Conservation (phyloP, 2,888 invertebrate genomes). For the Cynaeus angustus region DNA sequence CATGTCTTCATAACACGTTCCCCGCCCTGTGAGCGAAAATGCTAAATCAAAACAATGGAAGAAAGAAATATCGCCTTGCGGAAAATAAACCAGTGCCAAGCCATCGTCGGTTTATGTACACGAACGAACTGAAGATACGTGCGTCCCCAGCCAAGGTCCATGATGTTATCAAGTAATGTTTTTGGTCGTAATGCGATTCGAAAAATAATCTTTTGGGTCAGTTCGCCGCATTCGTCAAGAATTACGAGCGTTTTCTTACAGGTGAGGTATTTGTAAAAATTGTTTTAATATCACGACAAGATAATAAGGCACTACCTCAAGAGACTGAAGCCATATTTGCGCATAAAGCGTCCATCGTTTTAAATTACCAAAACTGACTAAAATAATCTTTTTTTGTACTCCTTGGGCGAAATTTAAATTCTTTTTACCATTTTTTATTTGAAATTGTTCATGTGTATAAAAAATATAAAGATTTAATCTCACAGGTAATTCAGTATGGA, state of each 20-base stretch:
- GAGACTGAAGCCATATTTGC: conserved; percentile 1
- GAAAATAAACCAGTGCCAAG: conserved; percentile 24
- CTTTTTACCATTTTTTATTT: no score
- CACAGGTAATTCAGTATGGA: conserved; percentile 27
- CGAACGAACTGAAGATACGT: conserved; percentile 29
- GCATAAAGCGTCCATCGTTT: background rate
- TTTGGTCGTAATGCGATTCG: conserved; percentile 35
- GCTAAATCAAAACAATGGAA: conserved; percentile 16
- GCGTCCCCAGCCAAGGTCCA: conserved; percentile 46
- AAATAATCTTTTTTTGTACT: conserved; percentile 16
- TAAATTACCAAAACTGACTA: conserved; percentile 8
- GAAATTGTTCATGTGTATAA: background rate
- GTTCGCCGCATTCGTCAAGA: conserved; percentile 40
- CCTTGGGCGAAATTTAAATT: background rate
- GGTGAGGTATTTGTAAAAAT: conserved; percentile 47
- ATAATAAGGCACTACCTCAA: conserved; percentile 31
- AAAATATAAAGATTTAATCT: conserved; percentile 19
- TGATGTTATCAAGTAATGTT: conserved; percentile 29
- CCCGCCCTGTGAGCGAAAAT: conserved; percentile 6
- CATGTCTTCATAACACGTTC: background rate
- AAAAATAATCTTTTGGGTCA: conserved; percentile 37
- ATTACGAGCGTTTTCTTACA: conserved; percentile 39
- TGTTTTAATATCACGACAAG: conserved; percentile 43
- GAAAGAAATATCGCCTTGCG: conserved; percentile 39
- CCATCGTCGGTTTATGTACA: conserved; percentile 22